phyloP scores from a whole-genome alignment of 2,113 vertebrate genomes.

The Misgurnus mizolepis region DNA sequence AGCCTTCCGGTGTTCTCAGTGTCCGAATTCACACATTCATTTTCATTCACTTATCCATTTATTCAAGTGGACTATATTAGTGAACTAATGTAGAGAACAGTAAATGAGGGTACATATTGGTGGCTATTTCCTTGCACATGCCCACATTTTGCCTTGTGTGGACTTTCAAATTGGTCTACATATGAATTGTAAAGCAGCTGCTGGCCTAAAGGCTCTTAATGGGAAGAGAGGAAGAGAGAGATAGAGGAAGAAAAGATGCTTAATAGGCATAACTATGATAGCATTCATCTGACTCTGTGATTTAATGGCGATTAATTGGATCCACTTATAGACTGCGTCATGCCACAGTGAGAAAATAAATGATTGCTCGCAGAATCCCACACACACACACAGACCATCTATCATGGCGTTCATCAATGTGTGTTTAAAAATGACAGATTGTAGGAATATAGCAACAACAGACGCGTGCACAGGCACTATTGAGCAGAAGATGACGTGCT shows the following conservation, averaged over 20 bases:
- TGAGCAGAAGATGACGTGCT: conserved; percentile 16
- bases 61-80: too few species aligned
- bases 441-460: conserved; percentile 26
- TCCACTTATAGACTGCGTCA: conserved; percentile 22
- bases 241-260: neutral
- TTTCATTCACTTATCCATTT: too few species aligned
- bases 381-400: conserved; percentile 4
- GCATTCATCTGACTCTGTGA: conserved; percentile 30
- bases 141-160: neutral
- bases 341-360: conserved; percentile 25
- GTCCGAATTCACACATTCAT: too few species aligned
- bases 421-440: conserved; percentile 20
- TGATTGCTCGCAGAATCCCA: conserved; percentile 1
- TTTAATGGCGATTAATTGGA: conserved; percentile 41
- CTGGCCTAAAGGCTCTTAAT: neutral
- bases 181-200: neutral
- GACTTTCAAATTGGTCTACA: neutral
- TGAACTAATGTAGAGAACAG: too few species aligned
- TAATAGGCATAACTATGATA: conserved; percentile 15
- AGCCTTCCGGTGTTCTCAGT: too few species aligned
- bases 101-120: too few species aligned
- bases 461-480: neutral
- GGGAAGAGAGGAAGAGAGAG: neutral
- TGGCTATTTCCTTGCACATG: neutral
- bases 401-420: conserved; percentile 18